A percentile compares a stretch with the other conserved stretches of the same genome.
Evolutionary conservation across 2,797 vertebrate genomes (phyloP).

Genomic region (Tokudaia muenninki): DNA sequence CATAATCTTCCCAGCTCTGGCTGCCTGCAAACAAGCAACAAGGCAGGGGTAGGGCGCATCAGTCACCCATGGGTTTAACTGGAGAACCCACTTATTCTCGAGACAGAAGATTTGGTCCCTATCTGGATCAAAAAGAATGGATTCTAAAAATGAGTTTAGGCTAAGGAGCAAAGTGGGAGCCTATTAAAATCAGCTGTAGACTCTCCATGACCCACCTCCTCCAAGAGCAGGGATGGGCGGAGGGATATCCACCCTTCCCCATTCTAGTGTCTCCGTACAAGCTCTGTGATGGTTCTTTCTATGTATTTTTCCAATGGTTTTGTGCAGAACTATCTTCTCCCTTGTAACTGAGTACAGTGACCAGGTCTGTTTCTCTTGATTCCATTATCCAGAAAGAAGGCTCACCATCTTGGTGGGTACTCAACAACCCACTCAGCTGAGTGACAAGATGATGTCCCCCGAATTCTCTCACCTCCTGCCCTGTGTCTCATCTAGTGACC

Average conservation of each 20-base stretch:
- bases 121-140: neutral
- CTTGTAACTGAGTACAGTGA: neutral
- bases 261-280: neutral
- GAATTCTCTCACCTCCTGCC: too few species aligned
- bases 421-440: neutral
- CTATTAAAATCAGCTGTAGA: neutral
- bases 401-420: neutral
- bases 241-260: too few species aligned
- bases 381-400: neutral
- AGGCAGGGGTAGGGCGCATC: neutral
- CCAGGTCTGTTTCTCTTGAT: neutral
- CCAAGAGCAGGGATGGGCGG: too few species aligned
- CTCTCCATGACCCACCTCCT: neutral
- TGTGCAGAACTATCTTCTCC: neutral
- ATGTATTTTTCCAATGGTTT: neutral
- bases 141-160: neutral
- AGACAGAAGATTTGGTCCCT: neutral
- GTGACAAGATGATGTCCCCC: accelerated
- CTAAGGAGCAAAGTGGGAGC: neutral
- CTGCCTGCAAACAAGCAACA: neutral
- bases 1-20: neutral
- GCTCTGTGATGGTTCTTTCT: neutral
- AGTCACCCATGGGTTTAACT: neutral
- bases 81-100: neutral
- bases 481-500: neutral